A percentile compares a stretch with the other conserved stretches of the same genome.
phyloP scores from a whole-genome alignment of 1,140 invertebrate genomes.

The Philopotamus ludificatus region DNA sequence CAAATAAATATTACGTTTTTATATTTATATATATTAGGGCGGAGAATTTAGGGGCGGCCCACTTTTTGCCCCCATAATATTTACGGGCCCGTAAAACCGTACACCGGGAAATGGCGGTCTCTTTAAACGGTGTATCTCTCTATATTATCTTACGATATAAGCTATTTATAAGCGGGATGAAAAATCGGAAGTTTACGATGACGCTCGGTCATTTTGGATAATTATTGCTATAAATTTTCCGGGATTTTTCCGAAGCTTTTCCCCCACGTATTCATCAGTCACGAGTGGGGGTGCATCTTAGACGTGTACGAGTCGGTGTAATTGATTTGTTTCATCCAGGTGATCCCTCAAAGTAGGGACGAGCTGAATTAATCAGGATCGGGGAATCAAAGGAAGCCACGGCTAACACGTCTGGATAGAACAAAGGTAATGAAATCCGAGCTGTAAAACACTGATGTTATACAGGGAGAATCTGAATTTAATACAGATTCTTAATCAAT shows the following conservation, averaged over 20 bases:
- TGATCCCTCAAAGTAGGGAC: not conserved
- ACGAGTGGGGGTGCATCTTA: not conserved
- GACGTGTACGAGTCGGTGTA: not conserved
- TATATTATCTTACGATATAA: not conserved
- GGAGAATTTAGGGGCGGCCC: too few relatives aligned
- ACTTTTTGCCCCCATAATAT: too few relatives aligned
- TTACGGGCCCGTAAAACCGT: slow-evolving; percentile 18
- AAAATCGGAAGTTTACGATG: not conserved
- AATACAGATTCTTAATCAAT: too few relatives aligned
- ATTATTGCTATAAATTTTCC: not conserved
- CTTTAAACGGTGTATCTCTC: not conserved
- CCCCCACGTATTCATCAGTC: not conserved
- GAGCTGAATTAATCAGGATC: slow-evolving; percentile 1
- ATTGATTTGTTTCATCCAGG: slow-evolving; percentile 1
- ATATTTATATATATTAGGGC: not conserved
- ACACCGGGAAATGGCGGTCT: slow-evolving; percentile 15
- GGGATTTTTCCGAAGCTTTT: not conserved
- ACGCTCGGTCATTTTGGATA: not conserved
- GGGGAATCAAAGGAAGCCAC: not conserved
- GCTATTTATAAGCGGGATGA: not conserved
- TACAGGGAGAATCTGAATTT: not conserved
- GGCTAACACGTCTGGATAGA: not conserved
- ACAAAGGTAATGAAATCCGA: slow-evolving; percentile 11
- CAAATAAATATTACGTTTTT: not conserved
- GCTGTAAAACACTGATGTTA: not conserved